Evolutionary conservation across 2,113 vertebrate species (phyloP).

Genomic region (Hippocampus abdominalis): DNA sequence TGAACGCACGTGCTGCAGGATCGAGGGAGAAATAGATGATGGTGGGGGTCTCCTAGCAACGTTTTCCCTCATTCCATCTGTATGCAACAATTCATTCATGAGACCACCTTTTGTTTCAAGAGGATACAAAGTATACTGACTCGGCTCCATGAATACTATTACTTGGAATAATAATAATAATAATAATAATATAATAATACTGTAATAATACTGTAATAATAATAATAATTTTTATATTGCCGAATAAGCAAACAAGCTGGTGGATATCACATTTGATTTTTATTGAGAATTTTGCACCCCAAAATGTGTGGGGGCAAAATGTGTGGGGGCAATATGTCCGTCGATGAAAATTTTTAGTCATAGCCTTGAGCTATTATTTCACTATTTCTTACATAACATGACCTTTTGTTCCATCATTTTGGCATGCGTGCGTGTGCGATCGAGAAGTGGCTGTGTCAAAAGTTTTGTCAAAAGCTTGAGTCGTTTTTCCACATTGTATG

Average conservation of each 20-base stretch:
- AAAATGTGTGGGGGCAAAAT: neutral
- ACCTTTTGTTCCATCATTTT: neutral
- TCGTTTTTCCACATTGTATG: neutral
- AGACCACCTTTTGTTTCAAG: neutral
- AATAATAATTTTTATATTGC: neutral
- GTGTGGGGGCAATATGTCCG: no score
- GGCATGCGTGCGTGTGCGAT: neutral
- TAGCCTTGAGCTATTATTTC: neutral
- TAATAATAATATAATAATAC: no score
- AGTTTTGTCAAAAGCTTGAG: neutral
- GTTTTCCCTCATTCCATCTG: conserved; percentile 32
- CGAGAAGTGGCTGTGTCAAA: neutral
- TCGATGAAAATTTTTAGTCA: neutral
- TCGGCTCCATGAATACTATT: neutral
- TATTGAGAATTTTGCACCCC: neutral
- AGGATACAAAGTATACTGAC: neutral
- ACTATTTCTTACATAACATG: neutral
- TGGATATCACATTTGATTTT: neutral
- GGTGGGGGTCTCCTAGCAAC: conserved; percentile 75
- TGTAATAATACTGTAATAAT: no score
- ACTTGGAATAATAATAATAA: no score
- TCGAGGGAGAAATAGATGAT: conserved; percentile 54
- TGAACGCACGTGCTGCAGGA: conserved; percentile 47
- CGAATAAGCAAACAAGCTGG: neutral
- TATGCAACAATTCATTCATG: conserved; percentile 9